Evolutionary conservation across 2,888 invertebrate species (phyloP), one percentile per base, ranked within the genome.

Genomic region (Hydrotaea diabolus): DNA sequence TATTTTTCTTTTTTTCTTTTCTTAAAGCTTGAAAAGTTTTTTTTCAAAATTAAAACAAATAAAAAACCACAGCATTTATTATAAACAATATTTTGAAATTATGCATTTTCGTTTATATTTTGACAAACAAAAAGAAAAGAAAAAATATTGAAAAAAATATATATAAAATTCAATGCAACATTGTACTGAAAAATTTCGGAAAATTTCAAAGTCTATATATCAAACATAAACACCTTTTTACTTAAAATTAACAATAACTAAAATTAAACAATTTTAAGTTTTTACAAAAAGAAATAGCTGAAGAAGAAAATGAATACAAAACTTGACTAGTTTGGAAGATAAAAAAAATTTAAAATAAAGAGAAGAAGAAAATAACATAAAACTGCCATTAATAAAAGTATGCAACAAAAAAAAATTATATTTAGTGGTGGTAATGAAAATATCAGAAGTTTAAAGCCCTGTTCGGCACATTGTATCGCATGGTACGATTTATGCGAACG

Each of bases 381-480:
- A 36, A 71, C 36, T 55, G 57, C n/a, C 55, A 19, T 57, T 57
- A 74, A 43, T 17, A 55, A 11, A 11, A 73, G 19, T 17, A 73
- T 3, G 55, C 31, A 31, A 31, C 21, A 66, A 43, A 36, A 11
- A 1, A 11, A 39, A 8, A 39, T 36, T 4, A 39, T 13, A n/a
- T n/a, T n/a, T n/a, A 39, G 39, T 39, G 39, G 39, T 39, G 39
- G 39, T 13, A 3, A 39, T 9, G 9, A 13, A 39, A 39, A 39
- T 9, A 39, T 4, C 9, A 5, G 36, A n/a, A n/a, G n/a, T n/a
- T n/a, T n/a, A n/a, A n/a, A n/a, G n/a, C n/a, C n/a, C n/a, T n/a
- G n/a, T n/a, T n/a, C n/a, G n/a, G n/a, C n/a, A n/a, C n/a, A n/a
- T n/a, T n/a, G n/a, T n/a, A n/a, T n/a, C n/a, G n/a, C n/a, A n/a